These are phyloP conservation scores for Ochlodes sylvanus DNA, from an alignment of 2,888 invertebrate species.

Conservation along the genomic window DNA sequence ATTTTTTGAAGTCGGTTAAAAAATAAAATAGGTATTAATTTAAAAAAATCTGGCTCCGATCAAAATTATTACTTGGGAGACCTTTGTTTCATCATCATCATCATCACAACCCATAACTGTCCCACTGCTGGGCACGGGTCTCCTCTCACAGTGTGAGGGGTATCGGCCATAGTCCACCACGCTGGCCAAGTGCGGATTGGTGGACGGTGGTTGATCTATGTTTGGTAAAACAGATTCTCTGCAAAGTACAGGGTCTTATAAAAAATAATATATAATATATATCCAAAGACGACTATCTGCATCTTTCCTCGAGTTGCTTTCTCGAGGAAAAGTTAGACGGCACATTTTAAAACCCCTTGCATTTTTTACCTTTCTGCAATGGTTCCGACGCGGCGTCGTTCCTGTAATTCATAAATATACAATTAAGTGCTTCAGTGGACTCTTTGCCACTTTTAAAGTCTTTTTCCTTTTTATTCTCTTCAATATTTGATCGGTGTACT, in stretches of 20 bases:
- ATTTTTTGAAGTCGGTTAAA: no score
- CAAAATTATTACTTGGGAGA: no score
- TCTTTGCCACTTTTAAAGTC: background rate
- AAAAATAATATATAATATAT: background rate
- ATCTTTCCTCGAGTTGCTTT: background rate
- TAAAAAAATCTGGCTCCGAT: no score
- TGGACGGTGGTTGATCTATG: no score
- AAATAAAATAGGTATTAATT: no score
- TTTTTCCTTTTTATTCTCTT: constrained; percentile 1
- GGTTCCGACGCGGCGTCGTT: background rate
- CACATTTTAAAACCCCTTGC: constrained; percentile 5
- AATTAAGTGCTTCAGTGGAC: constrained; percentile 19
- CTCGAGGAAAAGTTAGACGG: background rate
- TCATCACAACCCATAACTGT: no score
- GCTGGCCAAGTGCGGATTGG: no score
- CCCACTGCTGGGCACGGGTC: background rate
- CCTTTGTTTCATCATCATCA: no score
- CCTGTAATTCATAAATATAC: constrained; percentile 29
- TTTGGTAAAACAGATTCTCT: no score
- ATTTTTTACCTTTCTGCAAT: constrained; percentile 19
- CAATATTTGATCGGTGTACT: constrained; percentile 6
- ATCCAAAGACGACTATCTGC: background rate
- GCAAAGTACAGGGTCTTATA: no score
- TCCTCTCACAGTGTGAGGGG: no score
- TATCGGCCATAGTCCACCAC: no score